Base-by-base conservation (phyloP, 2,888 invertebrate genomes). In the Cartodere bifasciata region DNA sequence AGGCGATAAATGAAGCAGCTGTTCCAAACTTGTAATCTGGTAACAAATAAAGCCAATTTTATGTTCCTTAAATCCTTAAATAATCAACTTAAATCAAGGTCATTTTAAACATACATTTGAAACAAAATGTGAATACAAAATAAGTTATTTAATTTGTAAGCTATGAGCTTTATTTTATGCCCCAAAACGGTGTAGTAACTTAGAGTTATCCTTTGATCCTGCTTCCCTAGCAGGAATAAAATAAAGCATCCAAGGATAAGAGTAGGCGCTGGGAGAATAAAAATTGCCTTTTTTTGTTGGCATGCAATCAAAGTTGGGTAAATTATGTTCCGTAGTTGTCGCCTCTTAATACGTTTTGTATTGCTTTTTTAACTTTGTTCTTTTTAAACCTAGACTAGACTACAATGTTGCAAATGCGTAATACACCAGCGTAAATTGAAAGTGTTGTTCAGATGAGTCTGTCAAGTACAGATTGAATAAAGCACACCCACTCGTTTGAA, bases 201-300 rank as follows among this genome's bases (percentile, higher is more conserved):
- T 38, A 34, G 32, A 42, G 38, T 42, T 42, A 42, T 38, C 44
- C 41, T 47, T 45, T 45, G 43, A 47, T 45, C 46, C 46, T 36
- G 20, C 39, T 46, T 43, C 47, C 43, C 46, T 37, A 39, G 23
- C 39, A 43, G 39, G 45, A 46, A 47, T 47, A 47, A 46, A 47
- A 47, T 47, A 47, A 47, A 47, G 39, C 43, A 46, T 44, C 31
- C 34, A 28, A 31, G 33, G 34, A 36, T 39, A 34, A 35, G 23
- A 27, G 32, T 20, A 29, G 24, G 14, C 7, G 29, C 29, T 45
- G 41, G 44, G 43, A 50, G 54, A 52, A 54, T 54, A 51, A 54
- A 54, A 54, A 54, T 54, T 48, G 54, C 54, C 53, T 48, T 49
- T 52, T 52, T n/a, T 53, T 50, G 35, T 43, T 43, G 38, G 36